A percentile compares a stretch with the other conserved stretches of the same genome.
phyloP scores from a whole-genome alignment of 2,113 vertebrate species.

The Varanus salvator region DNA sequence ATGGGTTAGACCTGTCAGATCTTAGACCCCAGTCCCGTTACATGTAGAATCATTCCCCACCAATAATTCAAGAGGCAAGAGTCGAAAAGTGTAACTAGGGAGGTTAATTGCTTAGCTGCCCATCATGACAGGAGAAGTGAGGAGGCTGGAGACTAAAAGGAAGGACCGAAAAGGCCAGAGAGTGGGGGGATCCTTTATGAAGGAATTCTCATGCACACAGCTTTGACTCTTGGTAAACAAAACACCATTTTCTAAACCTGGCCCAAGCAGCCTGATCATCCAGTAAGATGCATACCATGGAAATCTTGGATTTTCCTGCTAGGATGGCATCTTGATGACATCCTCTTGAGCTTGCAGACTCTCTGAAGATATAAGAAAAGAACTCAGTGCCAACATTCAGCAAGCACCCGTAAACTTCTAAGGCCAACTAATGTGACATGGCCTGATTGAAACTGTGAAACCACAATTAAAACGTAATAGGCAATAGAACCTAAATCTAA shows the following conservation, averaged over 20 bases:
- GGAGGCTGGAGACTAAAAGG: background rate
- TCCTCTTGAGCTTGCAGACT: background rate
- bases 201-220: background rate
- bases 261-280: background rate
- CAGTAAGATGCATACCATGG: background rate
- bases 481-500: background rate
- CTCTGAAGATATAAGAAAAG: background rate
- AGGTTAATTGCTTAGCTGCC: background rate
- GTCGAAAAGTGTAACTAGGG: background rate
- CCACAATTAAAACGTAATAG: background rate
- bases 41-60: conserved; percentile 17
- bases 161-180: background rate
- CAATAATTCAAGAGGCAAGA: background rate
- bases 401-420: background rate
- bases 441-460: too few relatives aligned
- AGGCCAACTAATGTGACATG: too few relatives aligned
- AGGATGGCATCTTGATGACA: background rate
- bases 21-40: conserved; percentile 27
- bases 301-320: background rate
- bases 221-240: background rate
- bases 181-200: background rate
- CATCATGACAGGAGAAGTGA: background rate
- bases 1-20: conserved; percentile 39
- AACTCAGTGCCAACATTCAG: background rate
- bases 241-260: background rate